Evolutionary conservation across 2,113 vertebrate genomes (phyloP), one percentile per base, ranked within the genome.

Genomic region (Megalops atlanticus): DNA sequence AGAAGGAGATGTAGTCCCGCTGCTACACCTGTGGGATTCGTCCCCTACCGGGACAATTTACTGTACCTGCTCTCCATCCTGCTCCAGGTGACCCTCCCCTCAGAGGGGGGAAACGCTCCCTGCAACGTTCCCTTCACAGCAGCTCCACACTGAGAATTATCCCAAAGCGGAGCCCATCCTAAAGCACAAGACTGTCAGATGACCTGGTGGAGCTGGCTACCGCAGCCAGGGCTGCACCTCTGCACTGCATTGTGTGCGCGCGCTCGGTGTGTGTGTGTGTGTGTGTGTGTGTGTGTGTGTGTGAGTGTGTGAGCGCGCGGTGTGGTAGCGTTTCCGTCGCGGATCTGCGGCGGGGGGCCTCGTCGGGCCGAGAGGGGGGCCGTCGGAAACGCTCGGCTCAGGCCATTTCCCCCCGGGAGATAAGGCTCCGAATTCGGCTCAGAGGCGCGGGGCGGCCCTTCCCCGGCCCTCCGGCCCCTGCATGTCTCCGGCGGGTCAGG

Each of bases 111-210:
- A 35, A n/a, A 41, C 31, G 33, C 41, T 74, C 83, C 76, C 80
- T 31, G 80, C 77, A 52, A 14, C 43, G 43, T 40, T 35, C 68
- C 77, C 64, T 75, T 21, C 14, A 47, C 24, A 39, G 40, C 69
- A 33, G 18, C 72, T 31, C 21, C 14, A 21, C 24, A 41, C 79
- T 40, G 75, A 73, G n/a, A 70, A 76, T 84, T 85, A 87, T 24
- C 83, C 87, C 64, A 36, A 76, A 0, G 0, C 5, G 79, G 74
- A 85, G 87, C 70, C 27, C 33, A 84, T 88, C 81, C 86, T 36
- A 77, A 79, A 85, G 77, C 79, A 80, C 84, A 88, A 90, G 86
- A 89, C 75, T 8, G 31, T 90, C 90, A 90, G 85, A 88, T 91
- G 88, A 90, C 85, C 0, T 0, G 18, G 70, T 80, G 70, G 78